Evolutionary conservation across 1,140 invertebrate species (phyloP).

Genomic region (Cotesia typhae): DNA sequence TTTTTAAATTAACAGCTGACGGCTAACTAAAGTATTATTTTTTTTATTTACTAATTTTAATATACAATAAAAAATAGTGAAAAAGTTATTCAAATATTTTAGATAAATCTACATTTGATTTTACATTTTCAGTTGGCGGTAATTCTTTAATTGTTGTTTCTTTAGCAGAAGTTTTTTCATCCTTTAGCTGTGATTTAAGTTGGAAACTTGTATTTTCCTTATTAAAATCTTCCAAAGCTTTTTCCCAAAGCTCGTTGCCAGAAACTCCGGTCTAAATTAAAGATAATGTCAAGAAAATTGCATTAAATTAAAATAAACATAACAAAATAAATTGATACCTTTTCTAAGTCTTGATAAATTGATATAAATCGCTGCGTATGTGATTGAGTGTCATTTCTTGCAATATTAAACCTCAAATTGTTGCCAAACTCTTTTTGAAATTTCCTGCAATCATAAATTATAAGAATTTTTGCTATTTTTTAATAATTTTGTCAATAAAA

Average conservation of each 20-base stretch:
- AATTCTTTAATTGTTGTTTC: too few relatives aligned
- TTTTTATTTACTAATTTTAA: too few relatives aligned
- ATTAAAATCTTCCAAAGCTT: slow-evolving; percentile 35
- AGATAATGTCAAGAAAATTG: slow-evolving; percentile 8
- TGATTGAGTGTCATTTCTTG: slow-evolving; percentile 64
- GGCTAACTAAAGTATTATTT: too few relatives aligned
- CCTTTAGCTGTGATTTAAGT: not conserved
- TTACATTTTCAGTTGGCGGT: too few relatives aligned
- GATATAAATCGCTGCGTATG: slow-evolving; percentile 70
- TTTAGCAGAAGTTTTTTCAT: too few relatives aligned
- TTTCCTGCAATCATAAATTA: slow-evolving; percentile 64
- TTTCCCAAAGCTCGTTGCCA: slow-evolving; percentile 33
- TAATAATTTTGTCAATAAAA: too few relatives aligned
- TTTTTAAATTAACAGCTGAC: too few relatives aligned
- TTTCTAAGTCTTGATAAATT: slow-evolving; percentile 67
- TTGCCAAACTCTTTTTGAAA: slow-evolving; percentile 70
- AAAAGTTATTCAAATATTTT: too few relatives aligned
- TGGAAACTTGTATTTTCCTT: not conserved
- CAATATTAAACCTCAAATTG: slow-evolving; percentile 62
- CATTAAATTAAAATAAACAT: not conserved
- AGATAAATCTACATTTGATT: too few relatives aligned
- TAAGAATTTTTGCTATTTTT: too few relatives aligned
- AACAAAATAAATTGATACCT: slow-evolving; percentile 40
- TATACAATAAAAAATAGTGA: too few relatives aligned
- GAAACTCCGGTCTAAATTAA: slow-evolving; percentile 34